phyloP scores from a whole-genome alignment of 2,797 vertebrate genomes.

The Tympanoctomys barrerae region DNA sequence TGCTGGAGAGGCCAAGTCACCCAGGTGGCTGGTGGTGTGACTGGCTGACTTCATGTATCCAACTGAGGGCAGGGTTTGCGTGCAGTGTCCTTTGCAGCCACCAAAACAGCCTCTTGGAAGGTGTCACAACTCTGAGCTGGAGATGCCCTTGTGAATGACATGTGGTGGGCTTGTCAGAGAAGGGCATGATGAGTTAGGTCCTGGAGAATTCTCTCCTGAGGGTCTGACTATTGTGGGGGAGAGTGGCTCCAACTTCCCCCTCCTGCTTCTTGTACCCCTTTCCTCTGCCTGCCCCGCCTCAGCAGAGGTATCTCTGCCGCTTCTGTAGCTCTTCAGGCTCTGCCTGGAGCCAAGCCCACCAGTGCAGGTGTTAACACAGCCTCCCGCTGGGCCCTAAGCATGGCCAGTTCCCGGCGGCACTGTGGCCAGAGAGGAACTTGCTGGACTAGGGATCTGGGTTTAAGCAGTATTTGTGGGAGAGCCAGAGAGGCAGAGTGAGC shows the following conservation, averaged over 20 bases:
- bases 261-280: background rate
- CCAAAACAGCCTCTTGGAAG: background rate
- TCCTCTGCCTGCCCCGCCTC: background rate
- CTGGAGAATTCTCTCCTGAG: background rate
- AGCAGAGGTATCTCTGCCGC: background rate
- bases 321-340: background rate
- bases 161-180: background rate
- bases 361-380: accelerated
- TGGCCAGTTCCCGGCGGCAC: accelerated
- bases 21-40: background rate
- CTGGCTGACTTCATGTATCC: background rate
- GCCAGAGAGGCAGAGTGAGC: background rate
- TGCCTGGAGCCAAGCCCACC: background rate
- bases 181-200: background rate
- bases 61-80: background rate
- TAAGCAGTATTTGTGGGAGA: background rate
- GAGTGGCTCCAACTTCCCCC: no score
- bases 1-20: background rate
- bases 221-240: background rate
- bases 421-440: background rate
- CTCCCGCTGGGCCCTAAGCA: accelerated
- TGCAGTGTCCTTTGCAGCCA: background rate
- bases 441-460: background rate
- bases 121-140: background rate
- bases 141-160: background rate